Conservation (phyloP, 2,113 vertebrate species). For the Lampris incognitus region DNA sequence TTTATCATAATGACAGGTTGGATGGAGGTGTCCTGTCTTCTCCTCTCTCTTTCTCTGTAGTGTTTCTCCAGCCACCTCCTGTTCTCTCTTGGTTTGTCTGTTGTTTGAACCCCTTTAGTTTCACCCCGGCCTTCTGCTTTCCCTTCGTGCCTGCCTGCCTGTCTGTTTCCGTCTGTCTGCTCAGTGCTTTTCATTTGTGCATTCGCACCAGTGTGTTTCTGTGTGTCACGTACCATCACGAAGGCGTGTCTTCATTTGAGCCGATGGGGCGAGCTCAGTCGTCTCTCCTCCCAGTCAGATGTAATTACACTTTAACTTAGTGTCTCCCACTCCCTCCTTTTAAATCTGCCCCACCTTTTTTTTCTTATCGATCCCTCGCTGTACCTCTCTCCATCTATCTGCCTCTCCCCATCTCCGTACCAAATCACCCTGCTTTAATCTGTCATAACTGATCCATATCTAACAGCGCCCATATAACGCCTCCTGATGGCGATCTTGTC, state of each 20-base stretch:
- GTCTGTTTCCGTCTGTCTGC: conserved; percentile 7
- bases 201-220: conserved; percentile 7
- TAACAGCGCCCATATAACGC: neutral
- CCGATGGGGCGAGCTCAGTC: conserved; percentile 31
- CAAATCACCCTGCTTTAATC: neutral
- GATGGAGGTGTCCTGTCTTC: conserved; percentile 6
- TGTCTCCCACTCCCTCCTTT: conserved; percentile 15
- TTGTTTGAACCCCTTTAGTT: conserved; percentile 32
- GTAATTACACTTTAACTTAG: conserved; percentile 25
- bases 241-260: conserved; percentile 39
- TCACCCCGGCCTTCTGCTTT: conserved; percentile 27
- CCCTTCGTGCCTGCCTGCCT: conserved; percentile 2
- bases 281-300: conserved; percentile 35
- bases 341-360: neutral
- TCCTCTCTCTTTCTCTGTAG: neutral
- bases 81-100: conserved; percentile 22
- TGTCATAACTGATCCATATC: neutral
- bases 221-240: conserved; percentile 13
- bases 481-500: neutral
- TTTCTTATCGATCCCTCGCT: conserved; percentile 22
- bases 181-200: conserved; percentile 21
- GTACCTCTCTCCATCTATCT: neutral
- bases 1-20: conserved; percentile 22
- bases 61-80: conserved; percentile 36
- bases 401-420: neutral